These are phyloP conservation scores for Drosophila seclusa DNA, from an alignment of 2,888 invertebrate genomes.

Conservation along the genomic window DNA sequence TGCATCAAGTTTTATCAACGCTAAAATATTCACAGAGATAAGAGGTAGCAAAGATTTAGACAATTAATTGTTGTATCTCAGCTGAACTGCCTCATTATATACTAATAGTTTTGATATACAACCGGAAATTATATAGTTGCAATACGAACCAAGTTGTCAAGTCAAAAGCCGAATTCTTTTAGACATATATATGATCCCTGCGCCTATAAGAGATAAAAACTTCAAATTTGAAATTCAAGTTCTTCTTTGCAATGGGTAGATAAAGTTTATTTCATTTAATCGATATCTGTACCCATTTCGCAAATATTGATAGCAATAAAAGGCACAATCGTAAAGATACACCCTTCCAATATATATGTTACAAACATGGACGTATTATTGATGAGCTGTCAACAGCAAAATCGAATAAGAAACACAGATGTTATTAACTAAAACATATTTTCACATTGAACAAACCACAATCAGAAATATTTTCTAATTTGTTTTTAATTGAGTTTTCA, in stretches of 20 bases:
- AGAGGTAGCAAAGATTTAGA: neutral
- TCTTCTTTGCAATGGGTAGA: too few relatives aligned
- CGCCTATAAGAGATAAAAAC: neutral
- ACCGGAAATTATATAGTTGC: neutral
- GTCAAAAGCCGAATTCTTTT: neutral
- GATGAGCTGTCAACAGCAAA: neutral
- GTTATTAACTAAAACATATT: neutral
- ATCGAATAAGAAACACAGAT: neutral
- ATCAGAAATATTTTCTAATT: neutral
- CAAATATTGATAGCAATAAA: neutral
- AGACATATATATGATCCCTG: neutral
- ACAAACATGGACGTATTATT: neutral
- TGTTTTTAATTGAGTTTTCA: neutral
- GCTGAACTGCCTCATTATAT: too few relatives aligned
- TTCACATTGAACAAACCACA: neutral
- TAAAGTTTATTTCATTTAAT: neutral
- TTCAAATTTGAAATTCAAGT: neutral
- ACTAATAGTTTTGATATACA: neutral
- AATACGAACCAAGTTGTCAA: too few relatives aligned
- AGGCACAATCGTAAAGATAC: neutral
- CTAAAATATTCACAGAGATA: neutral
- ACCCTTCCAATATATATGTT: neutral
- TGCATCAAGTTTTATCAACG: neutral
- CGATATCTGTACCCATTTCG: neutral
- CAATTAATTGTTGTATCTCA: neutral